phyloP scores from a whole-genome alignment of 2,797 vertebrate species.

The Crocidura indochinensis region DNA sequence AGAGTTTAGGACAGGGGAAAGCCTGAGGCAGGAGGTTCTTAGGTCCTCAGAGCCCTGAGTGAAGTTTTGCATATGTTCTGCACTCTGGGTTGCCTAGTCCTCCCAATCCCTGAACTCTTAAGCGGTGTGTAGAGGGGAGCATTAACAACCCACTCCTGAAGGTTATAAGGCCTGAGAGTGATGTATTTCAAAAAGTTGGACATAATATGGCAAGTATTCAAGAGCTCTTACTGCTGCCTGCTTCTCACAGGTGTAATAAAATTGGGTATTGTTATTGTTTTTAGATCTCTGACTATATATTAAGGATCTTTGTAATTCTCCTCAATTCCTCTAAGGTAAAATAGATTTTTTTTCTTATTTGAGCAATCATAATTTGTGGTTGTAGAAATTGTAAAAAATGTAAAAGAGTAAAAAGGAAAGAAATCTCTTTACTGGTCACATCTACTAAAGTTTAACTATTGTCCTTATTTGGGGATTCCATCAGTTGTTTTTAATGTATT shows the following conservation, averaged over 20 bases:
- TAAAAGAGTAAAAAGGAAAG: background rate
- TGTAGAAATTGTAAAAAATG: slow-evolving; percentile 49
- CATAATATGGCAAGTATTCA: background rate
- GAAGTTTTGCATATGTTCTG: background rate
- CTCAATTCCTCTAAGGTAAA: background rate
- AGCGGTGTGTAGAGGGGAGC: too few relatives aligned
- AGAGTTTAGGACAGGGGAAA: background rate
- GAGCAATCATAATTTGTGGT: background rate
- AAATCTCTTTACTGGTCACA: background rate
- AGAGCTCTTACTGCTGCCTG: fast-evolving
- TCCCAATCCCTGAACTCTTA: background rate
- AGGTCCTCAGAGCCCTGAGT: background rate
- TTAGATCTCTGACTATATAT: slow-evolving; percentile 1
- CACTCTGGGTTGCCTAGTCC: background rate
- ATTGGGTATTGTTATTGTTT: background rate
- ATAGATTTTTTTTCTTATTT: background rate
- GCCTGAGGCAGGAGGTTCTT: background rate
- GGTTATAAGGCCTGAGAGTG: background rate
- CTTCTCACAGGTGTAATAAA: background rate
- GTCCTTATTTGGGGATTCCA: background rate
- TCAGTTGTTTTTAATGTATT: background rate
- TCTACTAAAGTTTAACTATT: background rate
- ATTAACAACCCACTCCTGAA: background rate
- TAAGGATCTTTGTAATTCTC: background rate
- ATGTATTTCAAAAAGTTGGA: background rate